A percentile compares a stretch with the other conserved stretches of the same genome.
Conservation (phyloP, 2,888 invertebrate genomes). For the Chaitophorus viminalis region DNA sequence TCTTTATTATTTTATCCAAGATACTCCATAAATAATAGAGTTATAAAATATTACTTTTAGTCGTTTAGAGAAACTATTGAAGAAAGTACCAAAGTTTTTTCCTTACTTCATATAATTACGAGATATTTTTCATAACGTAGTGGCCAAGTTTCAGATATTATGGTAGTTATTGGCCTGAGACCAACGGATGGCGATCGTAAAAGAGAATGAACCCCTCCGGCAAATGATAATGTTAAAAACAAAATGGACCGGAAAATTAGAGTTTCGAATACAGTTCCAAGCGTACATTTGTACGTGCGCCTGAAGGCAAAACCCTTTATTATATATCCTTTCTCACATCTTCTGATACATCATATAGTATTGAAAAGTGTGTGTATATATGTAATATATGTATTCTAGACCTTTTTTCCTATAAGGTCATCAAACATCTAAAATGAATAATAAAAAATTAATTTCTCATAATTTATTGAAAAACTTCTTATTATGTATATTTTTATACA, state of each 20-base stretch:
- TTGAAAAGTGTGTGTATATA: too few relatives aligned
- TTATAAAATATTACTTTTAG: constrained; percentile 35
- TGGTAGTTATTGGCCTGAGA: constrained; percentile 53
- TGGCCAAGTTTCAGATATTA: constrained; percentile 52
- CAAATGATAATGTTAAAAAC: constrained; percentile 57
- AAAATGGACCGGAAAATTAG: constrained; percentile 62
- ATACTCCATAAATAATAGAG: constrained; percentile 31
- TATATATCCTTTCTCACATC: background rate
- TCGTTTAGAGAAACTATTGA: constrained; percentile 30
- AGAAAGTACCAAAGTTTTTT: constrained; percentile 53
- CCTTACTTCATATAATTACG: constrained; percentile 40
- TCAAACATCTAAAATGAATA: background rate
- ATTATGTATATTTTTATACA: too few relatives aligned
- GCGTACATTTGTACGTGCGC: constrained; percentile 29
- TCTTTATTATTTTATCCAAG: background rate
- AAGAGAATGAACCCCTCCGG: constrained; percentile 55
- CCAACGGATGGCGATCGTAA: constrained; percentile 59
- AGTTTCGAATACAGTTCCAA: constrained; percentile 34
- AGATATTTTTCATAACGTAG: constrained; percentile 51
- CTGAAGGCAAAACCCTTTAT: constrained; percentile 45
- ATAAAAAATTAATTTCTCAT: constrained; percentile 1
- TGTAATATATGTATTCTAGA: background rate
- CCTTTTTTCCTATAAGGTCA: background rate
- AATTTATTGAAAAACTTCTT: constrained; percentile 1
- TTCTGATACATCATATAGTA: background rate